Evolutionary conservation across 2,888 invertebrate genomes (phyloP).

Genomic region (Chrysina gloriosa): DNA sequence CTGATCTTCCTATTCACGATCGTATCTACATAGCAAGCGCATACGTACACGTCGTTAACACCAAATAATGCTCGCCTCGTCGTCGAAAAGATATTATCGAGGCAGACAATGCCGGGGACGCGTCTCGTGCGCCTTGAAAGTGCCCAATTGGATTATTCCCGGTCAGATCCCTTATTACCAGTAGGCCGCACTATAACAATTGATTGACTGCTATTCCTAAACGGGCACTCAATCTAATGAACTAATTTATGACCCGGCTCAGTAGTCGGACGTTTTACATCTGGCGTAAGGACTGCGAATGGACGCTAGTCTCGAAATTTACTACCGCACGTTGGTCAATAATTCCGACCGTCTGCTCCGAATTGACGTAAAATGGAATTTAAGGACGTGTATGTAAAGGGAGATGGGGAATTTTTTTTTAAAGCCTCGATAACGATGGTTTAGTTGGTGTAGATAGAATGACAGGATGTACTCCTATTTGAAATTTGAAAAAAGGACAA

Average conservation of each 20-base stretch:
- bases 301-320: not conserved
- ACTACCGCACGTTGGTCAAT: not conserved
- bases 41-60: too few species aligned
- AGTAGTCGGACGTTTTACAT: slow-evolving; percentile 19
- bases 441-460: too few species aligned
- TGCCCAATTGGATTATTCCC: slow-evolving; percentile 43
- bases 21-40: too few species aligned
- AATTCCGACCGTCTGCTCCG: not conserved
- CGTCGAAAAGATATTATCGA: slow-evolving; percentile 2
- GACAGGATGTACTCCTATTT: too few species aligned
- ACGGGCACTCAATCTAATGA: slow-evolving; percentile 26
- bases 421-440: too few species aligned
- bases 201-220: slow-evolving; percentile 20
- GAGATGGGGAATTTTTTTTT: too few species aligned
- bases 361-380: not conserved
- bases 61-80: too few species aligned
- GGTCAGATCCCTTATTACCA: slow-evolving; percentile 45
- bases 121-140: slow-evolving; percentile 22
- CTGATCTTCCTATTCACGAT: too few species aligned
- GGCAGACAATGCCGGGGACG: not conserved
- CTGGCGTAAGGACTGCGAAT: not conserved
- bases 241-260: slow-evolving; percentile 19
- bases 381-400: too few species aligned
- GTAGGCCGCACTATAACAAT: slow-evolving; percentile 20
- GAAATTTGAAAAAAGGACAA: too few species aligned